Evolutionary conservation across 2,888 invertebrate genomes (phyloP), one percentile per base, ranked within the genome.

Genomic region (Andrena dorsata): DNA sequence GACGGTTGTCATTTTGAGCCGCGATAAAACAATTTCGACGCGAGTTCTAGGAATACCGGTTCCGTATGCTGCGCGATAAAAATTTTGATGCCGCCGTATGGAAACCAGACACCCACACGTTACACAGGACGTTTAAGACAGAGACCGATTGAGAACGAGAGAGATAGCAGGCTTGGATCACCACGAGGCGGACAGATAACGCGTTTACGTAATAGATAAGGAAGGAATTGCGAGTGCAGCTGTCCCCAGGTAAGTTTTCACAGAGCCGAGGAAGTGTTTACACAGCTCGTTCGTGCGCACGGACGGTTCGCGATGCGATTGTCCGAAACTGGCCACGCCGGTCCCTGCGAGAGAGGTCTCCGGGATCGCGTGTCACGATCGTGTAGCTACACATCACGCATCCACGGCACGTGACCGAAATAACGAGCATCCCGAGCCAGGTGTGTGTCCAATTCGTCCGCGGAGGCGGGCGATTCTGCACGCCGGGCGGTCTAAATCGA

Each of bases 121-220:
- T 4, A 41, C 13, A 1, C 41, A 16, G 41, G 16, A 16, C 41
- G 41, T 41, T 41, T 41, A 13, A 41, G 1, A 41, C 41, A 41
- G 16, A 16, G 41, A 16, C 41, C 2, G 13, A 4, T 41, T 1
- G 41, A 5, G 41, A 41, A 16, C 41, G 41, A 41, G 28, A 49
- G 32, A 56, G 68, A 23, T 26, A 51, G 20, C 23, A 35, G 23
- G 16, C 35, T 32, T n/a, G 20, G 20, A 28, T 51, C 32, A 56
- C 20, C 63, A 47, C 30, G 7, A 47, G 32, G 1, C 13, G 26
- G 5, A 0, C 10, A 32, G 78, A 78, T 78, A 78, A 76, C n/a
- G 10, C 6, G 28, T 35, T 78, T 76, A 28, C 28, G 56, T 68
- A 69, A 78, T 32, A 35, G 78, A 78, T 69, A 78, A 76, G 41